These are phyloP conservation scores for Tinamus major DNA, from an alignment of 2,797 vertebrate genomes.

Conservation along the genomic window DNA sequence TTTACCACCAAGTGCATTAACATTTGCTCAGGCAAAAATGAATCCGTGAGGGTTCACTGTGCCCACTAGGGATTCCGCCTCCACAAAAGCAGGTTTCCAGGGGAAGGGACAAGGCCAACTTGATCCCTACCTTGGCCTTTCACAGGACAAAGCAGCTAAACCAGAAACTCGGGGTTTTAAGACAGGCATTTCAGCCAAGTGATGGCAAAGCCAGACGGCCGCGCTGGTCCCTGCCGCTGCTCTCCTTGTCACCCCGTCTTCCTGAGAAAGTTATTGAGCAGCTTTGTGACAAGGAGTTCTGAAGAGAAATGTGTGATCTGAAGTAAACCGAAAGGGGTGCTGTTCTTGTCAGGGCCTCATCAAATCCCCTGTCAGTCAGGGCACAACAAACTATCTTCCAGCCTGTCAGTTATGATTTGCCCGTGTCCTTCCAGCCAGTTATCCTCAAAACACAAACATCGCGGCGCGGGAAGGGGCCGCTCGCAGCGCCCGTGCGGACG, in stretches of 20 bases:
- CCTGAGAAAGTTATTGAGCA: conserved; percentile 52
- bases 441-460: conserved; percentile 48
- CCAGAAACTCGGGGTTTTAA: rapidly evolving
- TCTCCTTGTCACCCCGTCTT: conserved; percentile 3
- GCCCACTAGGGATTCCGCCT: not conserved
- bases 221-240: not conserved
- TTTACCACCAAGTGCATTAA: too few species aligned
- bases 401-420: conserved; percentile 35
- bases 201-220: not conserved
- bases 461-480: not conserved
- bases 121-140: not conserved
- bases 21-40: not conserved
- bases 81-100: not conserved
- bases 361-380: conserved; percentile 46
- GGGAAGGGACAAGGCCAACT: not conserved
- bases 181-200: not conserved
- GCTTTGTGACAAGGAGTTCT: conserved; percentile 36
- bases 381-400: conserved; percentile 43
- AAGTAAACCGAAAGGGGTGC: conserved; percentile 37
- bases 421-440: not conserved
- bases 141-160: not conserved
- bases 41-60: not conserved
- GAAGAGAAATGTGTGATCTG: conserved; percentile 50
- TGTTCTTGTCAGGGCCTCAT: conserved; percentile 55
- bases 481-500: not conserved